Evolutionary conservation across 2,888 invertebrate genomes (phyloP), one percentile per base, ranked within the genome.

Genomic region (Scaptomyza cyrtandrae): DNA sequence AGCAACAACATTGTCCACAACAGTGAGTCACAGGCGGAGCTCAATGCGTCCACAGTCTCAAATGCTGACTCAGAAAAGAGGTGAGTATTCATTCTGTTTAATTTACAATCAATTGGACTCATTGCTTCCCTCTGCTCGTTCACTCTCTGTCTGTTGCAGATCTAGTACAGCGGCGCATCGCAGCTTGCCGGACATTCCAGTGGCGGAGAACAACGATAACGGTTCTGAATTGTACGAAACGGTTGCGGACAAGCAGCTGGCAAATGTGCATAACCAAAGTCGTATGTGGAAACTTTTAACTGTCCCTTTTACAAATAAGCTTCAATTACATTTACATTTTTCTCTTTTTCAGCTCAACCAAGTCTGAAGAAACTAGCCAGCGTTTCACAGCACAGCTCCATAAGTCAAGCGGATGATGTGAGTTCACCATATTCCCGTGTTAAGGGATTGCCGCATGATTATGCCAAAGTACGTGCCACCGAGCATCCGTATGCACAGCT

Each of bases 211-310:
- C 71, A 94, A 94, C 80, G 97, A 97, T 91, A 96, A 96, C 50
- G 95, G 95, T 9, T 97, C 97, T 0, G 97, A 97, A 90, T 93
- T 97, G 70, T 97, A 97, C 90, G 97, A 97, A 39, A 97, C 97
- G 6, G 96, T 97, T 14, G 95, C 95, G 53, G 94, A 94, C 77
- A 93, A 94, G 90, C 91, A 93, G 79, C 68, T 89, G 2, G 68
- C 82, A 11, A 85, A 85, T 72, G 90, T 87, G n/a, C 90, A 89
- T 37, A 88, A 90, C 61, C 90, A 91, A 76, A 92, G 92, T 77
- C 92, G 92, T 92, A 85, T 64, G 90, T 87, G 37, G n/a, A 4
- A n/a, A n/a, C 37, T n/a, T 6, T n/a, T n/a, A 33, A 31, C 27
- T 4, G 0, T 27, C 0, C 33, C 4, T 35, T 35, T 2, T n/a